Percentiles rank a stretch among this genome's conserved stretches.
These are phyloP conservation scores for Crioceris asparagi DNA, from an alignment of 2,888 invertebrate genomes.

Conservation along the genomic window DNA sequence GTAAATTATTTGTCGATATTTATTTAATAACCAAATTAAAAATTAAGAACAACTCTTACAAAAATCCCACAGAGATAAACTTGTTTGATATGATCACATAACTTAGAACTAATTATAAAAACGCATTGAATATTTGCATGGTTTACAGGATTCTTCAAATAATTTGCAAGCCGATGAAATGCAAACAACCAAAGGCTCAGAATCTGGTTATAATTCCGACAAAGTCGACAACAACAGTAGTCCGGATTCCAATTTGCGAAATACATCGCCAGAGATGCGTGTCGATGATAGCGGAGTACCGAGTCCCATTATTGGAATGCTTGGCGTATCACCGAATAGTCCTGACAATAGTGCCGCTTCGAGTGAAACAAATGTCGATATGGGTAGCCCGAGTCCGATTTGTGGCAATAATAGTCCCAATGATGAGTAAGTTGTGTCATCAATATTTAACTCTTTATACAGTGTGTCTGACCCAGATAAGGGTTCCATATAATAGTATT, in stretches of 20 bases:
- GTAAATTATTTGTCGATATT: too few relatives aligned
- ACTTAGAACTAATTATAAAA: too few relatives aligned
- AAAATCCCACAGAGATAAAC: too few relatives aligned
- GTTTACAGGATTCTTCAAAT: too few relatives aligned
- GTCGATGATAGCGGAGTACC: slow-evolving; percentile 33
- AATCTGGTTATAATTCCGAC: slow-evolving; percentile 57
- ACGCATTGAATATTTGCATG: too few relatives aligned
- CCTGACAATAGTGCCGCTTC: slow-evolving; percentile 35
- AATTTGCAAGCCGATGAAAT: too few relatives aligned
- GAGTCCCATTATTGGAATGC: slow-evolving; percentile 29
- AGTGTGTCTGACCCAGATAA: too few relatives aligned
- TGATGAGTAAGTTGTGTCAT: slow-evolving; percentile 29
- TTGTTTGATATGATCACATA: too few relatives aligned
- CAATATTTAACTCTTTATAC: not conserved
- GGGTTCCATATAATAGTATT: too few relatives aligned
- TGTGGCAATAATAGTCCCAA: slow-evolving; percentile 29
- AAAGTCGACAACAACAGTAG: slow-evolving; percentile 39
- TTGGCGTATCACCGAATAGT: slow-evolving; percentile 27
- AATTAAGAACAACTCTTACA: slow-evolving; percentile 4
- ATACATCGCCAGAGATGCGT: slow-evolving; percentile 26
- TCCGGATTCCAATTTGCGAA: slow-evolving; percentile 28
- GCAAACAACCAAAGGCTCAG: slow-evolving; percentile 39
- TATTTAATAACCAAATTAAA: not conserved
- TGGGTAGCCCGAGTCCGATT: slow-evolving; percentile 39
- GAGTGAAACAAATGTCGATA: slow-evolving; percentile 47